Base-by-base conservation (phyloP, 2,113 vertebrate genomes). In the Daphoenositta chrysoptera region DNA sequence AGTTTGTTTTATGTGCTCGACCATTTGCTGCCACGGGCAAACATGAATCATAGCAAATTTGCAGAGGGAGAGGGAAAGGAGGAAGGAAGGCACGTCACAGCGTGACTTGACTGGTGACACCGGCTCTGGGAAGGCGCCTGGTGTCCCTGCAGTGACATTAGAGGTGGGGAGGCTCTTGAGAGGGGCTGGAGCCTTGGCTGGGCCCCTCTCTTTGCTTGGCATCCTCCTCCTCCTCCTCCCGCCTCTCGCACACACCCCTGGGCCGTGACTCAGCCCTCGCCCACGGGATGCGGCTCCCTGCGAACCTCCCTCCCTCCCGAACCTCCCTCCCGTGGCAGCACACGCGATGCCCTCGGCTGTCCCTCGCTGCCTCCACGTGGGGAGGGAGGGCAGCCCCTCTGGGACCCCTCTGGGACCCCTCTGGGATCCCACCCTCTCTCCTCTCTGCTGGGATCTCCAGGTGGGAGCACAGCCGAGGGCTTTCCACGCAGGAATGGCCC, bases 191-290 rank as follows among this genome's bases (percentile, higher is more conserved):
- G 56, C n/a, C 56, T 60, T 8, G 8, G 75, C 56, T 1, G 9
- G 76, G 66, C 80, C 56, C 35, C 71, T 63, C 56, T 90, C 35
- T 54, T 42, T 50, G 79, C 71, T 17, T n/a, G 77, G 83, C 83
- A 83, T 50, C 79, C 39, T 64, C 53, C 90, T 50, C 73, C 81
- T 58, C 63, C 84, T 78, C 69, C 61, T 5, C 42, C 53, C 20
- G 70, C 19, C 64, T 42, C 57, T 9, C 44, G 82, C 96, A 54
- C 85, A 48, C 96, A 42, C 42, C 82, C 90, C 78, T 83, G 60
- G 40, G 86, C 89, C 4, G 13, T 91, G 96, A 96, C 83, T 96
- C 96, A 96, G 91, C 93, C 94, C 5, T 91, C 88, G 48, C 96
- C 96, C 93, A 92, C 78, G 61, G 94, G 48, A 81, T 68, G 75